Conservation (phyloP, 2,888 invertebrate species). For the Aphrophora alni region DNA sequence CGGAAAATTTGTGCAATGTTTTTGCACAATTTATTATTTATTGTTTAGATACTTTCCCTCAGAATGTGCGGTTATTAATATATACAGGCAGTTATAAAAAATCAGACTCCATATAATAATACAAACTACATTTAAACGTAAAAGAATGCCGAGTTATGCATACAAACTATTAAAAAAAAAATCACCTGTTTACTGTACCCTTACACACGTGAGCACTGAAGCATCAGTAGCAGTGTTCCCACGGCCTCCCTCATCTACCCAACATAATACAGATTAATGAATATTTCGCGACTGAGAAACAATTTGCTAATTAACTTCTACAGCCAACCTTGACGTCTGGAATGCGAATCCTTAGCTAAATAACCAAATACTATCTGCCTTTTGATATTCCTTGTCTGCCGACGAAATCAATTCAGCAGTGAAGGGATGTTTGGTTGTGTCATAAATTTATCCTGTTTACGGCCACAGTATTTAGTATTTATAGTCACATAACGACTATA, state of each 20-base stretch:
- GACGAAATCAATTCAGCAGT: no score
- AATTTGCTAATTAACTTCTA: neutral
- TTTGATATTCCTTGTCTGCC: neutral
- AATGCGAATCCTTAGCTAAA: neutral
- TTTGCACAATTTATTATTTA: no score
- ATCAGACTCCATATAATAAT: no score
- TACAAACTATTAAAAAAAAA: no score
- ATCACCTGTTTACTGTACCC: no score
- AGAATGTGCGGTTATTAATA: no score
- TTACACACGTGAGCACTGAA: neutral
- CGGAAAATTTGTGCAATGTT: no score
- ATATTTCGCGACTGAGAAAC: neutral
- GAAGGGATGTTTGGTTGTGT: neutral
- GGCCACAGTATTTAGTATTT: neutral
- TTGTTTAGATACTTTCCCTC: no score
- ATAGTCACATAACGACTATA: no score
- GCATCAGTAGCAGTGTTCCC: neutral
- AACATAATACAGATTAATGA: neutral
- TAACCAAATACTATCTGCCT: neutral
- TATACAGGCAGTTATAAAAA: no score
- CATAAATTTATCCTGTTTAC: neutral
- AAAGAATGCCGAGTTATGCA: no score
- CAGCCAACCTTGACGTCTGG: neutral
- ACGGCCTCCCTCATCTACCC: neutral
- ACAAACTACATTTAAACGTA: no score